Evolutionary conservation across 2,113 vertebrate genomes (phyloP).

Genomic region (Theristicus caerulescens): DNA sequence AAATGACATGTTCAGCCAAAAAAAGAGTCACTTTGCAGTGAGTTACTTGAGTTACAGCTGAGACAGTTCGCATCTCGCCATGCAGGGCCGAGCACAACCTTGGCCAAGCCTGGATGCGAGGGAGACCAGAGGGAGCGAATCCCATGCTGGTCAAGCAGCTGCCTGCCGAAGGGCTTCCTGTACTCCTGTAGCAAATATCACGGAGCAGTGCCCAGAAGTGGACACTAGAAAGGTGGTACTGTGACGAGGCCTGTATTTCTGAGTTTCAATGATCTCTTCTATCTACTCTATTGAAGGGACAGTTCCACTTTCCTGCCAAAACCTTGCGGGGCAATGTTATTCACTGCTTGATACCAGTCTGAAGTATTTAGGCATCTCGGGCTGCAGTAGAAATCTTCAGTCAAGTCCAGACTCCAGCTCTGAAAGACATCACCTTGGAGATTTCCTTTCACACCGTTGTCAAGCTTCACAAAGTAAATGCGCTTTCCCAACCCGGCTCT

Average conservation of each 20-base stretch:
- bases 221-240: not conserved
- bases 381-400: constrained; percentile 52
- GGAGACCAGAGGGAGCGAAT: not conserved
- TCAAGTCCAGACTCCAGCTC: constrained; percentile 57
- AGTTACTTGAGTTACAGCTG: not conserved
- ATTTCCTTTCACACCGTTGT: constrained; percentile 64
- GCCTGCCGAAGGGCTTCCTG: not conserved
- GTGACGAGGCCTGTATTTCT: constrained; percentile 14
- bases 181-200: not conserved
- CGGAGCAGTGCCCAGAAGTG: rapidly evolving
- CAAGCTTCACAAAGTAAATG: constrained; percentile 66
- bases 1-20: not conserved
- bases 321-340: constrained; percentile 58
- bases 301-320: constrained; percentile 57
- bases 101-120: not conserved
- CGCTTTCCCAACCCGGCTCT: not conserved
- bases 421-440: constrained; percentile 58
- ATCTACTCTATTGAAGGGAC: constrained; percentile 62
- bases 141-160: not conserved
- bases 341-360: constrained; percentile 65
- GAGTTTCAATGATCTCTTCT: constrained; percentile 57
- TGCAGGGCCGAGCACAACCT: not conserved
- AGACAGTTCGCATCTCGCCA: rapidly evolving
- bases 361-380: constrained; percentile 68
- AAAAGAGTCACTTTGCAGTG: not conserved